Evolutionary conservation across 2,113 vertebrate genomes (phyloP).

Genomic region (Salminus brasiliensis): DNA sequence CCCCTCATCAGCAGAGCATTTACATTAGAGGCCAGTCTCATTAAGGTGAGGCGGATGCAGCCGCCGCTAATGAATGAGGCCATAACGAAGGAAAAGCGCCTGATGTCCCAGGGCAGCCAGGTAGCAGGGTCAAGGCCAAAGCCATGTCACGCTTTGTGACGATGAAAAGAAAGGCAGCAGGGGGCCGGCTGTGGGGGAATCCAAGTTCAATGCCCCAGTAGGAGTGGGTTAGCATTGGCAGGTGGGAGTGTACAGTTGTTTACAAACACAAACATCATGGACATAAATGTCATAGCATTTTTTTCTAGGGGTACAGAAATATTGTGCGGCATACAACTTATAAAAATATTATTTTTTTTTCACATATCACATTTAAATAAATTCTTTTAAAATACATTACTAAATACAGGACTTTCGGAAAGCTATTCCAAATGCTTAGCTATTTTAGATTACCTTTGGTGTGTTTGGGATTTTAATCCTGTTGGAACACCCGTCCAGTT

Average conservation of each 20-base stretch:
- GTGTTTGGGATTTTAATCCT: too few relatives aligned
- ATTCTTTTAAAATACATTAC: too few relatives aligned
- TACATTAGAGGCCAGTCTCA: conserved; percentile 83
- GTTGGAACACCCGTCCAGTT: too few relatives aligned
- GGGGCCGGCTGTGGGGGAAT: conserved; percentile 59
- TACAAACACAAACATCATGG: too few relatives aligned
- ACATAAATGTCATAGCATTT: too few relatives aligned
- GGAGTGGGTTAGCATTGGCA: conserved; percentile 14
- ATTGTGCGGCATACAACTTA: too few relatives aligned
- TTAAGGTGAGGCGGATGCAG: conserved; percentile 77
- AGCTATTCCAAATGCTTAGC: too few relatives aligned
- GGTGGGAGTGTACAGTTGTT: neutral
- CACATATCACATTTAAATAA: too few relatives aligned
- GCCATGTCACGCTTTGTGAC: conserved; percentile 63
- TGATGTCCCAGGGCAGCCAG: conserved; percentile 75
- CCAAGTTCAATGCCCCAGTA: conserved; percentile 66
- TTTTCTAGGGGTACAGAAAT: too few relatives aligned
- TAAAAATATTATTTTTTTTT: too few relatives aligned
- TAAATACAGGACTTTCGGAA: too few relatives aligned
- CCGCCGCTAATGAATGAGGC: conserved; percentile 71
- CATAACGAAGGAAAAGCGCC: conserved; percentile 76
- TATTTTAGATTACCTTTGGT: too few relatives aligned
- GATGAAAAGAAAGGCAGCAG: conserved; percentile 43
- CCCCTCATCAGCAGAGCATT: conserved; percentile 64
- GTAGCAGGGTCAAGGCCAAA: conserved; percentile 77